Conservation (phyloP, 2,113 vertebrate species). For the Glaucidium brasilianum region DNA sequence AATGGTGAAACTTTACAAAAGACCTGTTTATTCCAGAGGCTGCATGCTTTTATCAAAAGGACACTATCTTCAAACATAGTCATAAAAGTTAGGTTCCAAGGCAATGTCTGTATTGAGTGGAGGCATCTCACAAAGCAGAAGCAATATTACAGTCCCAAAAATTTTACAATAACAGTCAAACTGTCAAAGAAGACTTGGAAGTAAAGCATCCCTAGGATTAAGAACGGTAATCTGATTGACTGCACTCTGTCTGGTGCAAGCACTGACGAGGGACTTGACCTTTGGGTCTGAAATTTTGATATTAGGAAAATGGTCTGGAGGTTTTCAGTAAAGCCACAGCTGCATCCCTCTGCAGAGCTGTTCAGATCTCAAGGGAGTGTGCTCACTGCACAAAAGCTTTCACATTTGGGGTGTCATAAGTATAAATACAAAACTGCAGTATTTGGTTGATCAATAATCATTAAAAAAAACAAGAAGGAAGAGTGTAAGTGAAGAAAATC, state of each 20-base stretch:
- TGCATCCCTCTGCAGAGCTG: not conserved
- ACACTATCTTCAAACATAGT: conserved; percentile 16
- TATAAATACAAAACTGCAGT: not conserved
- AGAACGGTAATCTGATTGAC: not conserved
- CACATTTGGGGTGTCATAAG: not conserved
- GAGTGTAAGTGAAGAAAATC: not conserved
- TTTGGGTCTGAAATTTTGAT: not conserved
- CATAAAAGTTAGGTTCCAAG: not conserved
- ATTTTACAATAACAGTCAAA: not conserved
- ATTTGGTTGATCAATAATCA: accelerated
- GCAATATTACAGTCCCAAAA: not conserved
- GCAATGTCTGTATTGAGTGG: not conserved
- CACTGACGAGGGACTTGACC: not conserved
- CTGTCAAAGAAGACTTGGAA: not conserved
- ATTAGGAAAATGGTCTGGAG: not conserved
- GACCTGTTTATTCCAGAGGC: conserved; percentile 55
- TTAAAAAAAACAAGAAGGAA: not conserved
- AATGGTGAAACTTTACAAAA: conserved; percentile 61
- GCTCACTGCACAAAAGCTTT: not conserved
- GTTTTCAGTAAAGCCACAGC: not conserved
- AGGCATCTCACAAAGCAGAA: conserved; percentile 7
- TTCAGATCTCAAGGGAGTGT: not conserved
- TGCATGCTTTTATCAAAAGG: conserved; percentile 37
- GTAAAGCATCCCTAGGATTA: not conserved
- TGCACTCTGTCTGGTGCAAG: not conserved